A percentile compares a stretch with the other conserved stretches of the same genome.
Evolutionary conservation across 2,113 vertebrate species (phyloP).

Genomic region (Calyptommatus sinebrachiatus): DNA sequence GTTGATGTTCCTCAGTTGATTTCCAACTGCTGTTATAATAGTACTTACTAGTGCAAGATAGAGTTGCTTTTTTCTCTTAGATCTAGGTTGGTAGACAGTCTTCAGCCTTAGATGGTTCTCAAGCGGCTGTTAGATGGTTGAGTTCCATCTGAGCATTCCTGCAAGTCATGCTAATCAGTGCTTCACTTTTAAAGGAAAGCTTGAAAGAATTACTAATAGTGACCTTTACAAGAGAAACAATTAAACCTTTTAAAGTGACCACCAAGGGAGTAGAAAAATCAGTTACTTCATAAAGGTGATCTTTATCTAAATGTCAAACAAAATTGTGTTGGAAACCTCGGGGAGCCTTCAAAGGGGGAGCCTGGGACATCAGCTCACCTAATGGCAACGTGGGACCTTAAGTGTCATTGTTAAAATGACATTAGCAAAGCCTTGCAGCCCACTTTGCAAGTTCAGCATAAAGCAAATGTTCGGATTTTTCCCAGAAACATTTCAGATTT

Average conservation of each 20-base stretch:
- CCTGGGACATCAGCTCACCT: constrained; percentile 30
- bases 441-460: constrained; percentile 1
- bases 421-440: constrained; percentile 20
- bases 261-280: constrained; percentile 44
- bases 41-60: neutral
- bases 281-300: constrained; percentile 55
- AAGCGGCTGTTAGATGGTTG: constrained; percentile 52
- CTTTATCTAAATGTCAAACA: constrained; percentile 69
- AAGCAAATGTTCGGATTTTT: neutral
- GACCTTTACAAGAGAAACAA: constrained; percentile 61
- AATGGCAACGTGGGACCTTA: constrained; percentile 14
- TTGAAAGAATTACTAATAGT: constrained; percentile 48
- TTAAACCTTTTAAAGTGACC: constrained; percentile 54
- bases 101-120: constrained; percentile 51
- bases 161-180: constrained; percentile 64
- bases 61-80: neutral
- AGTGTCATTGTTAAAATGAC: constrained; percentile 8
- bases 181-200: constrained; percentile 47
- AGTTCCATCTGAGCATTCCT: constrained; percentile 54
- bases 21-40: too few species aligned
- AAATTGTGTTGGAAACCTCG: constrained; percentile 56
- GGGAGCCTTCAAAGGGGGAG: constrained; percentile 38
- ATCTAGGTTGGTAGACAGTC: constrained; percentile 36
- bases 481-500: neutral
- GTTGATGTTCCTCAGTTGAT: too few species aligned